Evolutionary conservation across 2,113 vertebrate species (phyloP), one percentile per base, ranked within the genome.

Genomic region (Petrocephalus microphthalmus): DNA sequence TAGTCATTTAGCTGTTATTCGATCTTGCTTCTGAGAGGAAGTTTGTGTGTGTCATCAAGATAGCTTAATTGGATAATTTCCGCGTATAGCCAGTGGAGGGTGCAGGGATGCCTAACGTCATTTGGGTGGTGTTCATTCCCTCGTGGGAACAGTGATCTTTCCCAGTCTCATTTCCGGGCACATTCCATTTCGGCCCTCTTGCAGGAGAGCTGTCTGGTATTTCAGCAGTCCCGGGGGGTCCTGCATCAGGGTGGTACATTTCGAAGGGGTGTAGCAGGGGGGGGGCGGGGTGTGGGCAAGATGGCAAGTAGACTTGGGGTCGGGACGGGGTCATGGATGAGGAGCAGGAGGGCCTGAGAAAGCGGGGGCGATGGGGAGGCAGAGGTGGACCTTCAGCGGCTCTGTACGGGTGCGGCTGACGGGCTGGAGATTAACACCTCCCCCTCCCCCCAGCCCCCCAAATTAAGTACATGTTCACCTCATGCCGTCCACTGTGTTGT

Each of bases 61-160:
- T 87, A 52, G 45, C 33, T 5, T 84, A 81, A 52, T 57, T 49
- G 78, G 6, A 42, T n/a, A 29, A 56, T 54, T 8, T n/a, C 57
- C 33, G 42, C 22, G 1, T 33, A 42, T 13, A 5, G 84, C 10
- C 22, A 87, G 49, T 89, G 67, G 71, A 89, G 82, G 64, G 22
- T 53, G 0, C 25, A n/a, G 71, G 17, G 29, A 17, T 49, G 5
- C 56, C 81, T 45, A 5, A 71, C 88, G 49, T 19, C 86, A 54
- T 64, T 60, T 87, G 88, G 86, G 91, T 87, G 86, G 89, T 33
- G 83, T 82, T 17, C 19, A 17, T 49, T 87, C 71, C 33, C 81
- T 7, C 54, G 71, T 84, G 90, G 52, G 33, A 57, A 47, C 52
- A 47, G 37, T 25, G 37, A 83, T 33, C 51, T 22, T 20, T 52